Base-by-base conservation (phyloP, 2,888 invertebrate species). In the Iphiclides podalirius region DNA sequence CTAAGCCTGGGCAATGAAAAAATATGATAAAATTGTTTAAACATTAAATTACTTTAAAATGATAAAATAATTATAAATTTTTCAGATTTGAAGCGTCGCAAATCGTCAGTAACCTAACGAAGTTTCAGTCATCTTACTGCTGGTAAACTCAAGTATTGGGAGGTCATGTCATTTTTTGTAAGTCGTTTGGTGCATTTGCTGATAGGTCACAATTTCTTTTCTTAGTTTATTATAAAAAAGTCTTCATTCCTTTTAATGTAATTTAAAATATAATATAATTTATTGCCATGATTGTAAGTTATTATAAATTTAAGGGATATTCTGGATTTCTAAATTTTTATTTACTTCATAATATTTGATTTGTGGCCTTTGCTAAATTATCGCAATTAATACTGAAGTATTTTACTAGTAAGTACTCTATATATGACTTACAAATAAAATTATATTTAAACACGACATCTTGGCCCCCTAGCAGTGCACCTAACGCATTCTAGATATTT, bases 91-190 rank as follows among this genome's bases (percentile, higher is more conserved):
- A 69, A 73, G 68, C 61, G 41, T 53, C 61, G 55, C 64, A 62
- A 69, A 67, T 67, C 73, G 72, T 70, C 70, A 77, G 70, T 70
- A 74, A 79, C 64, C 64, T 73, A 69, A 74, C 62, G 68, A 78
- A 79, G 75, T 75, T 77, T 70, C 73, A 72, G 65, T 72, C 71
- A 69, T 76, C 79, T 70, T 77, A 72, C 72, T 83, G 83, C 83
- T 84, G 81, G 85, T 86, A 81, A 81, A 79, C 70, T 76, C 71
- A 71, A 72, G 66, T 57, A 59, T 61, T 77, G 85, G 81, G 82
- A 81, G 83, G 83, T 70, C 79, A 79, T 72, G 70, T 75, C 68
- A 77, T 78, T 73, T 70, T 67, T 63, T 69, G 63, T 75, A 72
- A 75, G 72, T 70, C 74, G 81, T 78, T 82, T 73, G 80, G 85